These are phyloP conservation scores for Drosophila lowei DNA, from an alignment of 1,140 invertebrate genomes.

Conservation along the genomic window DNA sequence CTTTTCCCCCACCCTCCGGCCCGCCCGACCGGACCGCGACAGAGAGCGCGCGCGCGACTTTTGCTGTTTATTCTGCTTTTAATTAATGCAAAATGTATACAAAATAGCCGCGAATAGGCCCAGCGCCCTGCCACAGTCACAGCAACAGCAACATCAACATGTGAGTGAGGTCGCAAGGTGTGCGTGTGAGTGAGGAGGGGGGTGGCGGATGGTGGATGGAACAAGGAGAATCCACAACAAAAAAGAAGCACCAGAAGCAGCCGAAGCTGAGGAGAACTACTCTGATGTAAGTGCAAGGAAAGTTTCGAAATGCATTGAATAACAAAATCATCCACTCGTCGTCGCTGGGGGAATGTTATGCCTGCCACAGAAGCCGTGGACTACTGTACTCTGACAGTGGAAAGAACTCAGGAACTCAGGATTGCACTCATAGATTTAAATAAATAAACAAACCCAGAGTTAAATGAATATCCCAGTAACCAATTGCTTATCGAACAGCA, in stretches of 20 bases:
- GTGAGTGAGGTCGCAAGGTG: conserved; percentile 35
- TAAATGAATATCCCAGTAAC: too few species aligned
- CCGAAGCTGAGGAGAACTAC: conserved; percentile 23
- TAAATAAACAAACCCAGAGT: too few species aligned
- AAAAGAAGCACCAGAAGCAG: conserved; percentile 9
- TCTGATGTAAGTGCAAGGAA: conserved; percentile 42
- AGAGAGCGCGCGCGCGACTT: conserved; percentile 51
- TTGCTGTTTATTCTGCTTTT: conserved; percentile 75
- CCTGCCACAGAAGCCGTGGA: too few species aligned
- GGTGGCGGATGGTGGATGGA: too few species aligned
- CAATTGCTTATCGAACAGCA: conserved; percentile 6
- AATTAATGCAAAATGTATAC: conserved; percentile 82
- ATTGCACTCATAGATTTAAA: too few species aligned
- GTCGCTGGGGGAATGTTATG: not conserved
- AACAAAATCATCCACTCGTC: conserved; percentile 25
- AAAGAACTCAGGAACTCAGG: too few species aligned
- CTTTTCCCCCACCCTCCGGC: conserved; percentile 12
- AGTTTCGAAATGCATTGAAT: conserved; percentile 60
- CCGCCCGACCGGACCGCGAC: too few species aligned
- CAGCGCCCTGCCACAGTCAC: not conserved
- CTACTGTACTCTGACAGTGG: too few species aligned
- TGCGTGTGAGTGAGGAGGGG: not conserved
- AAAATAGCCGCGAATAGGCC: conserved; percentile 71
- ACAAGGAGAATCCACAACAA: too few species aligned
- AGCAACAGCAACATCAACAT: conserved; percentile 43